Evolutionary conservation across 2,888 invertebrate genomes (phyloP).

Genomic region (Volucella bombylans): DNA sequence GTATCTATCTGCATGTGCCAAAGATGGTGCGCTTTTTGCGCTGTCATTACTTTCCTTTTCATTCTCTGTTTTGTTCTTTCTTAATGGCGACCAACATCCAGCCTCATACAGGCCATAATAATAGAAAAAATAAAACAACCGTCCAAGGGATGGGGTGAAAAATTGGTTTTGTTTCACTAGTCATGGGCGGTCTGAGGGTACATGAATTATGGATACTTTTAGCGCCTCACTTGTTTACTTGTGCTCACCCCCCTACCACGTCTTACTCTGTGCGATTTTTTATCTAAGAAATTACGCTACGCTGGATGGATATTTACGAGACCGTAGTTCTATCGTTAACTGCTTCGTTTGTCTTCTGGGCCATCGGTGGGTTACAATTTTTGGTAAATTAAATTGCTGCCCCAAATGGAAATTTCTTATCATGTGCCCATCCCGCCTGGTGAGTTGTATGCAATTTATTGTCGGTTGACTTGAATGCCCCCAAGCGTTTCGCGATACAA

Average conservation of each 20-base stretch:
- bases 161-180: conserved; percentile 68
- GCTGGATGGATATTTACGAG: conserved; percentile 63
- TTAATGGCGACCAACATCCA: conserved; percentile 57
- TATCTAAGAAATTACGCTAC: conserved; percentile 53
- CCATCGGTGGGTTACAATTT: conserved; percentile 23
- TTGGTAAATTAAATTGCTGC: conserved; percentile 47
- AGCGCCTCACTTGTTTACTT: conserved; percentile 57
- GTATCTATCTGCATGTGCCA: conserved; percentile 70
- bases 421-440: conserved; percentile 29
- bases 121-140: conserved; percentile 2
- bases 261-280: conserved; percentile 22
- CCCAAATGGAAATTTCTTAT: conserved; percentile 50
- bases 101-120: conserved; percentile 55
- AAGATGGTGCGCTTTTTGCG: conserved; percentile 67
- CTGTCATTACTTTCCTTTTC: conserved; percentile 68
- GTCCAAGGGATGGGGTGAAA: conserved; percentile 37
- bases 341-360: conserved; percentile 28
- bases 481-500: conserved; percentile 1
- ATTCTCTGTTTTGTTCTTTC: conserved; percentile 7
- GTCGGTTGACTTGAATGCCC: conserved; percentile 11
- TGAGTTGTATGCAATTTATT: conserved; percentile 40
- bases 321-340: conserved; percentile 41
- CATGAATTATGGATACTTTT: conserved; percentile 71
- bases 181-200: conserved; percentile 34
- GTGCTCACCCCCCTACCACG: conserved; percentile 2